These are phyloP conservation scores for Engraulis encrasicolus DNA, from an alignment of 2,113 vertebrate genomes.

Conservation along the genomic window DNA sequence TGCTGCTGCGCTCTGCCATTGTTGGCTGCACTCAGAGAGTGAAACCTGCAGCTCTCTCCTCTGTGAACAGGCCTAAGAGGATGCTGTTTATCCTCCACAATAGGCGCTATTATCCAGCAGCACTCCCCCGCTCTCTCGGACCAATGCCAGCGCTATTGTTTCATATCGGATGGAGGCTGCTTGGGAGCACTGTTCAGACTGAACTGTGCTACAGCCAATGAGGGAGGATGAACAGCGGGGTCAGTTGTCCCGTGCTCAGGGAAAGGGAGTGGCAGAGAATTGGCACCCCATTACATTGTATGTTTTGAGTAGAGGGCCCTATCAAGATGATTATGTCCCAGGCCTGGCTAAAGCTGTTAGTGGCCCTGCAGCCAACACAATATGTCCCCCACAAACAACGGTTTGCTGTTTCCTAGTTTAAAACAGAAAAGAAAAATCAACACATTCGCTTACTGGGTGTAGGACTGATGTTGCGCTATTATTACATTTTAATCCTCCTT, in stretches of 20 bases:
- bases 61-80: not conserved
- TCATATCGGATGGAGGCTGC: not conserved
- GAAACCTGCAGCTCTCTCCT: not conserved
- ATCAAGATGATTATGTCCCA: no score
- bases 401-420: not conserved
- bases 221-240: no score
- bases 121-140: not conserved
- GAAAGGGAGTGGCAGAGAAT: no score
- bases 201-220: not conserved
- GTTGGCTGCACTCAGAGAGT: not conserved
- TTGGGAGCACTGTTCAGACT: not conserved
- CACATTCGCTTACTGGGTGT: not conserved
- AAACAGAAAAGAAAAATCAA: not conserved
- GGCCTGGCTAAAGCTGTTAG: no score
- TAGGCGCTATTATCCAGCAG: not conserved
- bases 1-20: no score
- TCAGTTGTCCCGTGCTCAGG: no score
- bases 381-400: not conserved
- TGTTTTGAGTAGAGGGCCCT: no score
- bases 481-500: not conserved
- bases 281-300: no score
- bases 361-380: no score
- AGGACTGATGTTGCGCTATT: not conserved
- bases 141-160: not conserved
- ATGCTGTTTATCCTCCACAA: slow-evolving; percentile 10